Evolutionary conservation across 2,888 invertebrate genomes (phyloP).

Genomic region (Agrotis segetum): DNA sequence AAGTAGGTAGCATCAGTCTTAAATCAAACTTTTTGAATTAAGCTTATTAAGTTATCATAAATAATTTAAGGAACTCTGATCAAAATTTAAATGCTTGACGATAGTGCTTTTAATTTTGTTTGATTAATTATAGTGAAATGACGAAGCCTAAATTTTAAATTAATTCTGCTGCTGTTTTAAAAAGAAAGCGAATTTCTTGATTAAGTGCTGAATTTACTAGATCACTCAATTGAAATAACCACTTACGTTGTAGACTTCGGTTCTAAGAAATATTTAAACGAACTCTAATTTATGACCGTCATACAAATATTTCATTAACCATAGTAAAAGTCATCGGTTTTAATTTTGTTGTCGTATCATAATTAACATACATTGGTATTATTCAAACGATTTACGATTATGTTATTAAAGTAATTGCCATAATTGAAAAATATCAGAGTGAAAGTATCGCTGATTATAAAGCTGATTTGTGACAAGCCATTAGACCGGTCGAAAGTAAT

Average conservation of each 20-base stretch:
- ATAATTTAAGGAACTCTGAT: not conserved
- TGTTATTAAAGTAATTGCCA: conserved; percentile 74
- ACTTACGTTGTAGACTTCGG: conserved; percentile 1
- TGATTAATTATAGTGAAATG: not conserved
- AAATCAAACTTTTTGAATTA: not conserved
- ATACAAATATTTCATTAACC: conserved; percentile 26
- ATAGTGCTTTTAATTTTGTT: not conserved
- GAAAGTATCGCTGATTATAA: conserved; percentile 66
- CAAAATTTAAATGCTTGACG: not conserved
- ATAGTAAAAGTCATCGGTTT: conserved; percentile 53
- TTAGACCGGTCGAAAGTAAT: conserved; percentile 53
- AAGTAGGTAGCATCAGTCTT: not conserved
- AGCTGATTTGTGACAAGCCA: conserved; percentile 68
- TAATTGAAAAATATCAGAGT: conserved; percentile 69
- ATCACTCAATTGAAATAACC: conserved; percentile 18
- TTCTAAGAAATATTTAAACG: conserved; percentile 17
- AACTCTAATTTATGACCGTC: conserved; percentile 30
- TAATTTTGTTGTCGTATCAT: conserved; percentile 76
- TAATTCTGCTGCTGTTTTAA: too few relatives aligned
- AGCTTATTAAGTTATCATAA: not conserved
- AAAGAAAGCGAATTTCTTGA: not conserved
- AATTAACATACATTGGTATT: conserved; percentile 73
- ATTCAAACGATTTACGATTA: conserved; percentile 71
- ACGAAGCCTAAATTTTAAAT: not conserved
- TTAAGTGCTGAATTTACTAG: conserved; percentile 1